These are phyloP conservation scores for Octopus bimaculoides DNA, from an alignment of 1,140 invertebrate species.

Conservation along the genomic window DNA sequence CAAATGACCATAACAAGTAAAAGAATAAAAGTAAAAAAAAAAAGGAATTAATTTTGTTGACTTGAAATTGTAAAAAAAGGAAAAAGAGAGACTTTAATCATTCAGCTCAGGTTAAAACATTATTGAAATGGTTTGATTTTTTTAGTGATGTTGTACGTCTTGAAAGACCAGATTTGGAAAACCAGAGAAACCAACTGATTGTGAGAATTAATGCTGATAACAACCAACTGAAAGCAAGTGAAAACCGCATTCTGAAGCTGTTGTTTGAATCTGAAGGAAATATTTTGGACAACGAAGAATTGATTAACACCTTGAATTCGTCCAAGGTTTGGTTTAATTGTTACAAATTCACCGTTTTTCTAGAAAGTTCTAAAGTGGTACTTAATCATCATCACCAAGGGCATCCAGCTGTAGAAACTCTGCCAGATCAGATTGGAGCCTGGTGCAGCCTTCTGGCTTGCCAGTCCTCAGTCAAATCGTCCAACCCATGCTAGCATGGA, in stretches of 20 bases:
- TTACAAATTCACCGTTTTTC: no score
- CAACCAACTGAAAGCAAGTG: slow-evolving; percentile 72
- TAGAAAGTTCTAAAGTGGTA: no score
- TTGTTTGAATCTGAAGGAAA: slow-evolving; percentile 58
- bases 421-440: no score
- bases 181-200: slow-evolving; percentile 75
- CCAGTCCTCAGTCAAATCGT: no score
- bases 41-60: no score
- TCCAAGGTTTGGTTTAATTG: slow-evolving; percentile 46
- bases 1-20: no score
- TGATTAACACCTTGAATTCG: slow-evolving; percentile 56
- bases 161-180: slow-evolving; percentile 80
- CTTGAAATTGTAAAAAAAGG: no score
- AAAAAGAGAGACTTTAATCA: not conserved
- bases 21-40: no score
- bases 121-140: not conserved
- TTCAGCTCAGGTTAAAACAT: not conserved
- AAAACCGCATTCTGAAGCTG: slow-evolving; percentile 56
- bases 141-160: slow-evolving; percentile 56
- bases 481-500: no score
- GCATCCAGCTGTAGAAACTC: no score
- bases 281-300: slow-evolving; percentile 57
- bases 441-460: no score
- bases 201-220: slow-evolving; percentile 81
- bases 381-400: no score